Base-by-base conservation (phyloP, 2,888 invertebrate genomes). In the Polyommatus icarus region DNA sequence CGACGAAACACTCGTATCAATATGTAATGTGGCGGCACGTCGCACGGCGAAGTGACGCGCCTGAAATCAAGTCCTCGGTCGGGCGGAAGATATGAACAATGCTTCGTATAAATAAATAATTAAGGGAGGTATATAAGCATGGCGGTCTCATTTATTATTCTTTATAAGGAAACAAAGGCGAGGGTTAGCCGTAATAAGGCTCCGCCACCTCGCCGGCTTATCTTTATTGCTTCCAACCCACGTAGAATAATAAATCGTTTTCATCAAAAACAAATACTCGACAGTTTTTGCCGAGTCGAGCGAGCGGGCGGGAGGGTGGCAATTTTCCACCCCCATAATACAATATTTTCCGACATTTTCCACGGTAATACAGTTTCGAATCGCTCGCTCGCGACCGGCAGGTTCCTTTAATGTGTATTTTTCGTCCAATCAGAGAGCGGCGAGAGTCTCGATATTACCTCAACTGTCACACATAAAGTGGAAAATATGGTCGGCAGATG, bases 391-490 rank as follows among this genome's bases (percentile, higher is more conserved):
- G 90, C 89, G 89, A 88, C 89, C 91, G 88, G 91, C 92, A 93
- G 93, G 92, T 93, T 94, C 91, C 94, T 94, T 94, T 94, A 94
- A 94, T 94, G 94, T 94, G 91, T 93, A 94, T 94, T 94, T 94
- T 94, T 94, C 94, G 94, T 92, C 94, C 94, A 94, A 94, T 94
- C 94, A 94, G 93, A 92, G 93, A 90, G 88, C 93, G 92, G 94
- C 92, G 90, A 92, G 93, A 93, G 92, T 92, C 94, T 94, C 94
- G 94, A 94, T 94, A 94, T 94, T 94, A 94, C 94, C 94, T 94
- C 94, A 94, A 94, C 94, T 94, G 94, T 94, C 94, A 94, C 94
- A 94, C 94, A 94, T 94, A 94, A 94, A 94, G 94, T 94, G 94
- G 94, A 94, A 94, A 94, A 94, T 94, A 94, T 94, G 94, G 94